A percentile compares a stretch with the other conserved stretches of the same genome.
Conservation (phyloP, 2,888 invertebrate genomes). For the Phalangium opilio region DNA sequence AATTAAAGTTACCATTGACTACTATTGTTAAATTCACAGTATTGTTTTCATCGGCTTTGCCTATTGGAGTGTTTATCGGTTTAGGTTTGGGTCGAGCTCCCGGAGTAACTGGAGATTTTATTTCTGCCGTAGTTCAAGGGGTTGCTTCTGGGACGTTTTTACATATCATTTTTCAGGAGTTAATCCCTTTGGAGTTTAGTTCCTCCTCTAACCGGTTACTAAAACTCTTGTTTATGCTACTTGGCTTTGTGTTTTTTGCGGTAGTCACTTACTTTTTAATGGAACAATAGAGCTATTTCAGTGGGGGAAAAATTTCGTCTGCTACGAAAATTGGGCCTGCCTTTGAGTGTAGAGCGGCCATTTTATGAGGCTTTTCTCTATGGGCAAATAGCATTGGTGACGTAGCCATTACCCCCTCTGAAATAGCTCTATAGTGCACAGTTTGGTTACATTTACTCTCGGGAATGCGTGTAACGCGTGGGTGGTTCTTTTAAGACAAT, state of each 20-base stretch:
- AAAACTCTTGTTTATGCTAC: slow-evolving; percentile 21
- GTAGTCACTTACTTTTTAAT: slow-evolving; percentile 9
- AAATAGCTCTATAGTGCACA: too few species aligned
- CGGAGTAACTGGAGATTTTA: slow-evolving; percentile 23
- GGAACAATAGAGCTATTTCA: background rate
- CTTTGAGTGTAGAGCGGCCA: too few species aligned
- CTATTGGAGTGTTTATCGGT: slow-evolving; percentile 27
- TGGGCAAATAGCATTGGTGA: too few species aligned
- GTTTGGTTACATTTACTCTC: too few species aligned
- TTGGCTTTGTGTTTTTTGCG: slow-evolving; percentile 21
- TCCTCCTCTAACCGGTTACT: slow-evolving; percentile 16
- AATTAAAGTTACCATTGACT: slow-evolving; percentile 20
- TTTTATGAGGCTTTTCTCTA: too few species aligned
- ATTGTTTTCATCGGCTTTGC: slow-evolving; percentile 26
- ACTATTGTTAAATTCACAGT: slow-evolving; percentile 23
- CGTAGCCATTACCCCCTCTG: too few species aligned
- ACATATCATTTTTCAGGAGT: slow-evolving; percentile 29
- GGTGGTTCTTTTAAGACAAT: too few species aligned
- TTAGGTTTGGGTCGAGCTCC: slow-evolving; percentile 23
- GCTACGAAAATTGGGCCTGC: too few species aligned
- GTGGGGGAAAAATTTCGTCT: too few species aligned
- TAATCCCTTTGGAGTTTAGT: slow-evolving; percentile 25
- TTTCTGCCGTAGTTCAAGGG: slow-evolving; percentile 27
- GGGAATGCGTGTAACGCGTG: too few species aligned
- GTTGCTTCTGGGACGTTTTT: slow-evolving; percentile 30